Conservation (phyloP, 2,888 invertebrate genomes). For the Drosophila tanythrix region DNA sequence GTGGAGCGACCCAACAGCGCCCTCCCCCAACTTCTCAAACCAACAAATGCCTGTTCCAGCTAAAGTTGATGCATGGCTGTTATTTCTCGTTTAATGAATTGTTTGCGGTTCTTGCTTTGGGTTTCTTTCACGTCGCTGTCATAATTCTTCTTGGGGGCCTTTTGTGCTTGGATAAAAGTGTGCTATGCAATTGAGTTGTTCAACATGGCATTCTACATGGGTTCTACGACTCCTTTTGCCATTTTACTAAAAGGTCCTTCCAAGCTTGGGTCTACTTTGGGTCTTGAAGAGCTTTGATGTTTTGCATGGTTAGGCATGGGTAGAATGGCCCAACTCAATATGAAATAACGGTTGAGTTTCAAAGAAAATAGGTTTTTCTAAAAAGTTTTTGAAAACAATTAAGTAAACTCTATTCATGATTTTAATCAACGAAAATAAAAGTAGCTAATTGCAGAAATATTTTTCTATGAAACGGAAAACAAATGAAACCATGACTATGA, state of each 20-base stretch:
- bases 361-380: neutral
- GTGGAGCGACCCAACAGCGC: slow-evolving; percentile 21
- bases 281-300: slow-evolving; percentile 41
- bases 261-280: slow-evolving; percentile 19
- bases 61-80: slow-evolving; percentile 65
- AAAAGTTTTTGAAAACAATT: neutral
- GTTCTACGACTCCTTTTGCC: slow-evolving; percentile 14
- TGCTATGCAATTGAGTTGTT: slow-evolving; percentile 74
- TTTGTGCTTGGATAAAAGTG: slow-evolving; percentile 56
- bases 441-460: neutral
- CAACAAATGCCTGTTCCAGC: slow-evolving; percentile 27
- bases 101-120: slow-evolving; percentile 70
- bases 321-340: neutral
- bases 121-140: slow-evolving; percentile 36
- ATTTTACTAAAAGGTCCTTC: slow-evolving; percentile 5
- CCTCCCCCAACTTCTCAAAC: neutral
- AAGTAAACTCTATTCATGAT: neutral
- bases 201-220: slow-evolving; percentile 74
- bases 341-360: neutral
- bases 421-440: neutral
- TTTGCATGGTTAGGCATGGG: slow-evolving; percentile 8
- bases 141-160: slow-evolving; percentile 54
- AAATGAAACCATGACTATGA: neutral
- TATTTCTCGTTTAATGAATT: slow-evolving; percentile 79
- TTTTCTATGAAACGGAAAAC: neutral